These are phyloP conservation scores for Anoura caudifer DNA, from an alignment of 2,113 vertebrate species.

Conservation along the genomic window DNA sequence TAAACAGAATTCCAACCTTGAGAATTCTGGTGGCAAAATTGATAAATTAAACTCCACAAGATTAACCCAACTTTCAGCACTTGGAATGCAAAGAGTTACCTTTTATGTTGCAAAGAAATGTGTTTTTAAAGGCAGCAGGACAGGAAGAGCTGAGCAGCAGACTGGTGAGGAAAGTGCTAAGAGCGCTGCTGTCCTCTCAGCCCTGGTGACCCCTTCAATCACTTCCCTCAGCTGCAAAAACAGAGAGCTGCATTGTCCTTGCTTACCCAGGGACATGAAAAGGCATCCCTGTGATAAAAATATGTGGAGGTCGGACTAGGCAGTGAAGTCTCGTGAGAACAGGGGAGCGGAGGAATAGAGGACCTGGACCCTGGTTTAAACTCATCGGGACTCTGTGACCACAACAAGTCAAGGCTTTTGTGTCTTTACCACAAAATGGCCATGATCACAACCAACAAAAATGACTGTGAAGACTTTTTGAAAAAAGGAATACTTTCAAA, in stretches of 20 bases:
- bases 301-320: not conserved
- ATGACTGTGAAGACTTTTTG: not conserved
- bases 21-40: not conserved
- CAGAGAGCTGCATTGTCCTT: not conserved
- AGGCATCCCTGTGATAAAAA: not conserved
- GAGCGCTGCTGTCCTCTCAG: not conserved
- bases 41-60: not conserved
- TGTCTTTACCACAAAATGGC: not conserved
- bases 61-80: not conserved
- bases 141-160: not conserved
- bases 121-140: not conserved
- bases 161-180: not conserved
- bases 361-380: not conserved
- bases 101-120: not conserved
- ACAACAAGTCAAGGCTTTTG: not conserved
- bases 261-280: not conserved
- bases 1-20: not conserved
- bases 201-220: not conserved
- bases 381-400: not conserved
- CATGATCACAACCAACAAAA: not conserved
- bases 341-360: not conserved
- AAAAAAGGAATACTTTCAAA: not conserved
- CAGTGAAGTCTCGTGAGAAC: not conserved
- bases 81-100: not conserved
- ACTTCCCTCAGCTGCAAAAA: slow-evolving; percentile 37